A percentile compares a stretch with the other conserved stretches of the same genome.
Evolutionary conservation across 2,113 vertebrate species (phyloP).

Genomic region (Lasiurus borealis): DNA sequence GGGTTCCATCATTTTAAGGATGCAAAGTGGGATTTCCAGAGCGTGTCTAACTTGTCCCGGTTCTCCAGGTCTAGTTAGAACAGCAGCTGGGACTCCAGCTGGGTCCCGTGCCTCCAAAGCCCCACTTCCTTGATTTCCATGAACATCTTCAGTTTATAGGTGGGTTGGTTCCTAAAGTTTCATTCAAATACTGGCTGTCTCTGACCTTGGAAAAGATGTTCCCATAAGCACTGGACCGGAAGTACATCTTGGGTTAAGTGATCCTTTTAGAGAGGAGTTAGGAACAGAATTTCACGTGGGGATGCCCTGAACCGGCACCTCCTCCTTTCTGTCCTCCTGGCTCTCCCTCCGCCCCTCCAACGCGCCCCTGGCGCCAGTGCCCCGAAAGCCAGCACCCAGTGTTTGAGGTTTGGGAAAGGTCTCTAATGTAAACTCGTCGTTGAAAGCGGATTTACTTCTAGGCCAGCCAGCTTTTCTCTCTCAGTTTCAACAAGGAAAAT

Average conservation of each 20-base stretch:
- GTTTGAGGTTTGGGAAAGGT: background rate
- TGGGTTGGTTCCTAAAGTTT: slow-evolving; percentile 14
- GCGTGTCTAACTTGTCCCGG: background rate
- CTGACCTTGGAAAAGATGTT: slow-evolving; percentile 4
- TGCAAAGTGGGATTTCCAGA: background rate
- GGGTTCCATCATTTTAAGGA: slow-evolving; percentile 1
- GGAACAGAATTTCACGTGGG: background rate
- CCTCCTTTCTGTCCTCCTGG: background rate
- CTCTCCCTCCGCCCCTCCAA: background rate
- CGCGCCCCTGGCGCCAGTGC: background rate
- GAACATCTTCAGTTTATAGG: background rate
- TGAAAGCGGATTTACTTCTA: slow-evolving; percentile 36
- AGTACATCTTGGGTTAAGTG: background rate
- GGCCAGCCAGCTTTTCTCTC: background rate
- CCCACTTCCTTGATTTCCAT: background rate
- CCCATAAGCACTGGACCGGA: background rate
- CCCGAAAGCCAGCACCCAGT: background rate
- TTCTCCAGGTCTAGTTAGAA: background rate
- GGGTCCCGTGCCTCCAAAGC: background rate
- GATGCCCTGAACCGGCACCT: background rate
- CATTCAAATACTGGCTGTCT: background rate
- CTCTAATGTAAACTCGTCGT: background rate
- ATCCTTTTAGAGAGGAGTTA: background rate
- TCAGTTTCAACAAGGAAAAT: background rate
- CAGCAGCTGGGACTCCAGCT: background rate